phyloP scores from a whole-genome alignment of 2,113 vertebrate species.

The Apteryx mantelli region DNA sequence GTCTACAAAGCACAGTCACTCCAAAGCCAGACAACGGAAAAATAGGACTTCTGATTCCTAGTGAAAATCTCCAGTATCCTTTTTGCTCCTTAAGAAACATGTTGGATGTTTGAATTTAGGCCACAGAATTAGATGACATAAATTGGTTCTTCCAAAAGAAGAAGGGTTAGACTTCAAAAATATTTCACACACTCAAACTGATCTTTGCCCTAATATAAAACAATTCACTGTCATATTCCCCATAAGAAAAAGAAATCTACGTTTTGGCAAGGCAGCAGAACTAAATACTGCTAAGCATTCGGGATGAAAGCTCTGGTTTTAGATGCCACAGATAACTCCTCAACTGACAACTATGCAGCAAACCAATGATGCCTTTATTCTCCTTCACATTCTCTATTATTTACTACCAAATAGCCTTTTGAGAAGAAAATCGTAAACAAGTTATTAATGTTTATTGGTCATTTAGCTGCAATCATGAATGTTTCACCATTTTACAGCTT shows the following conservation, averaged over 20 bases:
- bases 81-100: not conserved
- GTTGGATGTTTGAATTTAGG: not conserved
- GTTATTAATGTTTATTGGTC: not conserved
- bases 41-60: not conserved
- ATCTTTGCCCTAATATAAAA: not conserved
- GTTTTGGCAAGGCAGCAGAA: not conserved
- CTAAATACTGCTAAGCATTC: not conserved
- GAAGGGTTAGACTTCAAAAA: not conserved
- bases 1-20: not conserved
- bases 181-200: not conserved
- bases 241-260: not conserved
- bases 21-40: not conserved
- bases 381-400: not conserved
- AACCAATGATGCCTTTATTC: not conserved
- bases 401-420: not conserved
- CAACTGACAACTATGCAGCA: not conserved
- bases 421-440: not conserved
- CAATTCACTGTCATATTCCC: not conserved
- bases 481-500: not conserved
- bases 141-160: not conserved
- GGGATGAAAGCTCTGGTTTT: not conserved
- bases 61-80: not conserved
- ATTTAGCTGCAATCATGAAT: not conserved
- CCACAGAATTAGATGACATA: not conserved
- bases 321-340: not conserved